Evolutionary conservation across 2,113 vertebrate genomes (phyloP).

Genomic region (Anarhynchus alexandrinus): DNA sequence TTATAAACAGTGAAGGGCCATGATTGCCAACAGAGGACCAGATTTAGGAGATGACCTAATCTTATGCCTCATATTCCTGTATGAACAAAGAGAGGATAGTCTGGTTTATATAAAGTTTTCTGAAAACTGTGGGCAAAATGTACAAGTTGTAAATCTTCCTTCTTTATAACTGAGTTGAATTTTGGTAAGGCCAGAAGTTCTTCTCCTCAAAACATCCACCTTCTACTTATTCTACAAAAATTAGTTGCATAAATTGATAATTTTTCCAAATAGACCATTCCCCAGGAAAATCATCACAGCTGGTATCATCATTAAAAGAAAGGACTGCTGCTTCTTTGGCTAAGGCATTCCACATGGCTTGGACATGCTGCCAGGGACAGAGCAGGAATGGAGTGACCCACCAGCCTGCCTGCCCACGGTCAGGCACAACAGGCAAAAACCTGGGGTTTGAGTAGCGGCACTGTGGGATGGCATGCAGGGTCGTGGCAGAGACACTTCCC

Average conservation of each 20-base stretch:
- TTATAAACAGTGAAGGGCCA: background rate
- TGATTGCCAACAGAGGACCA: background rate
- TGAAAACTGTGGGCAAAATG: background rate
- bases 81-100: background rate
- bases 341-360: background rate
- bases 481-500: rapidly evolving
- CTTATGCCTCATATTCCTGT: background rate
- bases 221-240: background rate
- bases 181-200: background rate
- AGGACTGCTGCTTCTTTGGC: background rate
- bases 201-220: background rate
- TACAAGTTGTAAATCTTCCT: background rate
- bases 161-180: background rate
- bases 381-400: background rate
- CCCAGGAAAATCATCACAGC: background rate
- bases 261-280: background rate
- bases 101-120: background rate
- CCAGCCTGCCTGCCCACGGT: background rate
- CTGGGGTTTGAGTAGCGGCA: rapidly evolving
- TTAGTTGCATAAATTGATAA: background rate
- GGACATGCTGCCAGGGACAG: rapidly evolving
- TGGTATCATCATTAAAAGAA: background rate
- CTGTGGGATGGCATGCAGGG: rapidly evolving
- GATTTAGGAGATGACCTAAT: background rate
- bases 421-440: background rate